These are phyloP conservation scores for Gobionotothen gibberifrons DNA, from an alignment of 2,797 vertebrate genomes.

Conservation along the genomic window DNA sequence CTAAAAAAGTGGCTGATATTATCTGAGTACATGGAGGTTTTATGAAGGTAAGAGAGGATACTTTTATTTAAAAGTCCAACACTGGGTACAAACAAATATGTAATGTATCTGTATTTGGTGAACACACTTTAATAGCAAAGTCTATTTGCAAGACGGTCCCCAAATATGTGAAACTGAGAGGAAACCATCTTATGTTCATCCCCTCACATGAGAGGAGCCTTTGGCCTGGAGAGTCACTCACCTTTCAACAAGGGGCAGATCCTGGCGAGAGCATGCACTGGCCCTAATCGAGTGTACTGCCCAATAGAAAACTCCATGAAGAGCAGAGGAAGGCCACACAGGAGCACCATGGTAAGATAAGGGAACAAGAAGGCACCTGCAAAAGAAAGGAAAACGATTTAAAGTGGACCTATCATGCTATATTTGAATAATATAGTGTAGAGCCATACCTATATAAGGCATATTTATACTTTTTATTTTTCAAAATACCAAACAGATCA, in stretches of 20 bases:
- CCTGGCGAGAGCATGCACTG: constrained; percentile 80
- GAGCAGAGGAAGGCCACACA: constrained; percentile 85
- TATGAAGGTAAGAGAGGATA: neutral
- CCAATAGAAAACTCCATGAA: constrained; percentile 84
- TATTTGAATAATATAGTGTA: too few species aligned
- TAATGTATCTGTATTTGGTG: too few species aligned
- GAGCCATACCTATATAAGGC: too few species aligned
- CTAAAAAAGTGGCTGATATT: too few species aligned
- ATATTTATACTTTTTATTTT: too few species aligned
- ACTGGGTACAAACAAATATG: too few species aligned
- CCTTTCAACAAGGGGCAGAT: constrained; percentile 87
- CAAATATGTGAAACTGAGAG: neutral
- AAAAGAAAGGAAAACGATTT: constrained; percentile 11
- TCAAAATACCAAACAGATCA: too few species aligned
- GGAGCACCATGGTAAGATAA: constrained; percentile 81
- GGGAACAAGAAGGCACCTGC: constrained; percentile 85
- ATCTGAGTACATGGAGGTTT: neutral
- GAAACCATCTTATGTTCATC: constrained; percentile 1
- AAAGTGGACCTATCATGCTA: too few species aligned
- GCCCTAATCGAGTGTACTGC: constrained; percentile 82
- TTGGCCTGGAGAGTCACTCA: constrained; percentile 62
- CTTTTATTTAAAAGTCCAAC: too few species aligned
- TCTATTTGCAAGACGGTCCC: neutral
- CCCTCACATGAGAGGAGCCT: neutral
- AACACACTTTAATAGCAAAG: neutral